phyloP scores from a whole-genome alignment of 2,113 vertebrate genomes.

The Barnardius zonarius region DNA sequence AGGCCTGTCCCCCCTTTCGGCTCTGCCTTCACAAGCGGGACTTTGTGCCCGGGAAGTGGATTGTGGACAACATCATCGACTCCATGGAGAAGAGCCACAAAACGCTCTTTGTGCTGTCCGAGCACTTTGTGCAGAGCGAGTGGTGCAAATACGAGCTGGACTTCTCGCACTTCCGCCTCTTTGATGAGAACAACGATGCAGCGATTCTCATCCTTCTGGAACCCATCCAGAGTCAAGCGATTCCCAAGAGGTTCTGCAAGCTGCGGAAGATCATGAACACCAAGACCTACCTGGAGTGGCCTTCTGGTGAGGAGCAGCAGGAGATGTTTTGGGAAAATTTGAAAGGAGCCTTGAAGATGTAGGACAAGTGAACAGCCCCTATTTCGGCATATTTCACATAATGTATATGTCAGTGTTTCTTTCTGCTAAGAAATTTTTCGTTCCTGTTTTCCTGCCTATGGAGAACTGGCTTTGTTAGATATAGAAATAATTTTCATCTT shows the following conservation, averaged over 20 bases:
- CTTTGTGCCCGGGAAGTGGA: slow-evolving; percentile 88
- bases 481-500: not conserved
- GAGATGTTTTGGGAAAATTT: slow-evolving; percentile 83
- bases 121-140: slow-evolving; percentile 88
- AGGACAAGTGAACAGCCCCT: not conserved
- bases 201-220: slow-evolving; percentile 85
- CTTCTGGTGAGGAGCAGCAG: slow-evolving; percentile 66
- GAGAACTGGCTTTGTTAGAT: not conserved
- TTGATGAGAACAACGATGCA: slow-evolving; percentile 79
- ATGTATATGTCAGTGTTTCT: not conserved
- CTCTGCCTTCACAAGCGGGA: slow-evolving; percentile 90
- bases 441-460: not conserved
- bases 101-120: slow-evolving; percentile 85
- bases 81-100: slow-evolving; percentile 85
- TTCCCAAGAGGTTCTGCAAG: slow-evolving; percentile 87
- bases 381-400: not conserved
- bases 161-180: slow-evolving; percentile 90
- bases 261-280: slow-evolving; percentile 89
- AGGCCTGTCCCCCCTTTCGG: slow-evolving; percentile 62
- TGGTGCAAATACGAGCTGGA: slow-evolving; percentile 94
- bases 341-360: slow-evolving; percentile 73
- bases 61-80: slow-evolving; percentile 88
- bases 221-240: slow-evolving; percentile 78
- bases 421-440: not conserved
- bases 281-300: slow-evolving; percentile 90